Evolutionary conservation across 2,888 invertebrate species (phyloP).

Genomic region (Lycaena phlaeas): DNA sequence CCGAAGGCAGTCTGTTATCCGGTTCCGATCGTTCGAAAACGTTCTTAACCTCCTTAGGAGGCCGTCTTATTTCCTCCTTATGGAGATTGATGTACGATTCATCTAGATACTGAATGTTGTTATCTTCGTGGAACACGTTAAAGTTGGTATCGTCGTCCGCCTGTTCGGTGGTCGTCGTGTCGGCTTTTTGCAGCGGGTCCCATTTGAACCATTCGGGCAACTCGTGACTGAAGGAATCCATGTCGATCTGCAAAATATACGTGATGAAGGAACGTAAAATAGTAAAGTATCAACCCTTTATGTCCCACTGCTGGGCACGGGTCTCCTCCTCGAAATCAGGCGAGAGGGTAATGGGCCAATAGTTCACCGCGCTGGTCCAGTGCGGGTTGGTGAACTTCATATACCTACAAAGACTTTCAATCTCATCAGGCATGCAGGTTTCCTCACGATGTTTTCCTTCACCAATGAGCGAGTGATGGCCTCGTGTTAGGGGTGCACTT

Average conservation of each 20-base stretch:
- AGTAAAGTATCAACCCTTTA: too few relatives aligned
- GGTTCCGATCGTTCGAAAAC: conserved; percentile 54
- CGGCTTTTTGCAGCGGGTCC: conserved; percentile 55
- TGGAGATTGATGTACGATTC: conserved; percentile 61
- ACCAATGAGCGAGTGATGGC: too few relatives aligned
- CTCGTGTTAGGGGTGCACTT: too few relatives aligned
- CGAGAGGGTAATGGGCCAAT: too few relatives aligned
- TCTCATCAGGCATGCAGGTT: too few relatives aligned
- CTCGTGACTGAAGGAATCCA: conserved; percentile 51
- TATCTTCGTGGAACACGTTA: conserved; percentile 60
- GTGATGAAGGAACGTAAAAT: not conserved
- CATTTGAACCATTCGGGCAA: conserved; percentile 63
- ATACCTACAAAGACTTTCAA: too few relatives aligned
- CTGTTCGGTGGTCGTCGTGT: conserved; percentile 54
- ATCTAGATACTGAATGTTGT: conserved; percentile 59
- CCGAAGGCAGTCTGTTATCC: conserved; percentile 52
- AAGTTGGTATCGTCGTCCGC: conserved; percentile 54
- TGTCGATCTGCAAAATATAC: conserved; percentile 46
- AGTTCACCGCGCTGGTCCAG: too few relatives aligned
- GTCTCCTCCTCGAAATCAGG: too few relatives aligned
- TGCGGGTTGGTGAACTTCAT: too few relatives aligned
- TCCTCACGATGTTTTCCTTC: too few relatives aligned
- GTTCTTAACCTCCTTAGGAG: conserved; percentile 50
- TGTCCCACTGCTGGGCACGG: too few relatives aligned
- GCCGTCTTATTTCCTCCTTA: conserved; percentile 60